phyloP scores from a whole-genome alignment of 2,113 vertebrate genomes.

The Paramisgurnus dabryanus region DNA sequence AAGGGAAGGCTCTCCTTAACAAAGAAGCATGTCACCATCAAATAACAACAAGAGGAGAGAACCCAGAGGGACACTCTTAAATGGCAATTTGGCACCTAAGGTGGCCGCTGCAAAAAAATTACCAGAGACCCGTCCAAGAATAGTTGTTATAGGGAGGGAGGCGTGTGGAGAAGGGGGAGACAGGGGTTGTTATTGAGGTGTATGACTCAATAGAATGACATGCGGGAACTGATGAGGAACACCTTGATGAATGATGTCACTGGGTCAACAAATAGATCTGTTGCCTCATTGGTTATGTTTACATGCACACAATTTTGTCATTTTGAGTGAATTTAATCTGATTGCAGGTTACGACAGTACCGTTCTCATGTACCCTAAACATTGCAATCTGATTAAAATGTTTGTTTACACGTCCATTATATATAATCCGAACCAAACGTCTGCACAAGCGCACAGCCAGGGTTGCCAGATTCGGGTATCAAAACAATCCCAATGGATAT shows the following conservation, averaged over 20 bases:
- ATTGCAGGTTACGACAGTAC: too few species aligned
- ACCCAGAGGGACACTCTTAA: slow-evolving; percentile 67
- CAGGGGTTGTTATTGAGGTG: slow-evolving; percentile 12
- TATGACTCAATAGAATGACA: background rate
- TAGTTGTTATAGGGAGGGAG: slow-evolving; percentile 50
- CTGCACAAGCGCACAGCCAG: too few species aligned
- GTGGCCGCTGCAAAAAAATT: slow-evolving; percentile 72
- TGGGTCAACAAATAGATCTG: background rate
- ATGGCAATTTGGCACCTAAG: slow-evolving; percentile 74
- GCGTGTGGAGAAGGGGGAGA: slow-evolving; percentile 23
- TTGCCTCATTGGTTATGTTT: background rate
- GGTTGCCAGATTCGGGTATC: too few species aligned
- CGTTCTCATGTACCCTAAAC: too few species aligned
- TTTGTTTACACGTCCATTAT: too few species aligned
- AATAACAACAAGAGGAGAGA: slow-evolving; percentile 60
- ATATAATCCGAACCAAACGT: too few species aligned
- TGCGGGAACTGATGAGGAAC: too few species aligned
- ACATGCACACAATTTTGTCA: too few species aligned
- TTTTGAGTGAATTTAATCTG: too few species aligned
- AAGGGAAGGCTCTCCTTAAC: slow-evolving; percentile 72
- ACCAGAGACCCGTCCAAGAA: slow-evolving; percentile 65
- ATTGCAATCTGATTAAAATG: too few species aligned
- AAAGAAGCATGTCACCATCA: slow-evolving; percentile 74
- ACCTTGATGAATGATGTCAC: background rate
- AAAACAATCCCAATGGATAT: too few species aligned